Evolutionary conservation across 2,797 vertebrate species (phyloP).

Genomic region (Melanotaenia nigrans): DNA sequence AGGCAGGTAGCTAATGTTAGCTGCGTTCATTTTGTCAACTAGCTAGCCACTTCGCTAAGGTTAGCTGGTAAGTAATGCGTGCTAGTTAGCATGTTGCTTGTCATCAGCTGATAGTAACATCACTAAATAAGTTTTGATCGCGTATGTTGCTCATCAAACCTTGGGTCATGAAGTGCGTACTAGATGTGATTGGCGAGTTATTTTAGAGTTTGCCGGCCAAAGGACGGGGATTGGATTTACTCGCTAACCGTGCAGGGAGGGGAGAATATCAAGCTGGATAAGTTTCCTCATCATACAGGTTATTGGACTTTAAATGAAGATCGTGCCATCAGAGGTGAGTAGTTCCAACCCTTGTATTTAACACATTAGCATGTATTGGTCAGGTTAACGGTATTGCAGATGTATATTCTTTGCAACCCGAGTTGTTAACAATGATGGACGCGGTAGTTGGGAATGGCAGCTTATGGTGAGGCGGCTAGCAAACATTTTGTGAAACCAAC

Average conservation of each 20-base stretch:
- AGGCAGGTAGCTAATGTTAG: slow-evolving; percentile 76
- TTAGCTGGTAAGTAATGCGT: slow-evolving; percentile 76
- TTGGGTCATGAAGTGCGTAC: slow-evolving; percentile 50
- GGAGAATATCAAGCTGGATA: slow-evolving; percentile 86
- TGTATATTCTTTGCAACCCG: slow-evolving; percentile 45
- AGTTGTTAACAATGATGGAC: slow-evolving; percentile 73
- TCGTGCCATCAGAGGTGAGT: slow-evolving; percentile 87
- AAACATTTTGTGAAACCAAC: slow-evolving; percentile 62
- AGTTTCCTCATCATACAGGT: slow-evolving; percentile 86
- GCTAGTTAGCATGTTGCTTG: slow-evolving; percentile 80
- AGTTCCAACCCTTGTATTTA: background rate
- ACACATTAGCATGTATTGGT: background rate
- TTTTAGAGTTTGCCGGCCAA: slow-evolving; percentile 69
- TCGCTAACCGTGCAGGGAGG: slow-evolving; percentile 80
- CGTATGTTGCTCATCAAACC: slow-evolving; percentile 44
- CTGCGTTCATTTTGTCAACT: slow-evolving; percentile 78
- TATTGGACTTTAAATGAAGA: slow-evolving; percentile 90
- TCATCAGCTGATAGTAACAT: slow-evolving; percentile 74
- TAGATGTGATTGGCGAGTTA: slow-evolving; percentile 60
- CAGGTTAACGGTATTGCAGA: slow-evolving; percentile 5
- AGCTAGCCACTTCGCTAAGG: slow-evolving; percentile 74
- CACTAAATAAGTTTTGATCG: slow-evolving; percentile 54
- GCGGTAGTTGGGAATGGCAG: slow-evolving; percentile 67
- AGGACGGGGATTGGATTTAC: slow-evolving; percentile 72
- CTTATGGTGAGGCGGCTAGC: slow-evolving; percentile 72